phyloP scores from a whole-genome alignment of 2,797 vertebrate species.

The Arnoldichthys spilopterus region DNA sequence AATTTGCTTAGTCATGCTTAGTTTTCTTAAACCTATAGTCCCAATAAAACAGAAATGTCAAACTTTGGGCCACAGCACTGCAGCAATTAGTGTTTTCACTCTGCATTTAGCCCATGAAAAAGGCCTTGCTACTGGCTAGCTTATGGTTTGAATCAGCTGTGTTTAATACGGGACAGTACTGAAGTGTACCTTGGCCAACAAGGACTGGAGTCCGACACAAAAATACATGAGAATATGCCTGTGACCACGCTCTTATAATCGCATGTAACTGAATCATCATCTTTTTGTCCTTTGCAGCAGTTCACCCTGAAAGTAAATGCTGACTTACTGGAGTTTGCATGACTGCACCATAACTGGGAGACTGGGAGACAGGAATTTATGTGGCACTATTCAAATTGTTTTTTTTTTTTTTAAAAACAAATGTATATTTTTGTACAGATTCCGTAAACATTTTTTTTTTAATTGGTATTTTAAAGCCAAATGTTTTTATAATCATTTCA shows the following conservation, averaged over 20 bases:
- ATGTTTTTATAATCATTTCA: constrained; percentile 7
- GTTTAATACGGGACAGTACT: no score
- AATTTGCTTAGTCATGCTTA: no score
- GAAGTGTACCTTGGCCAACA: no score
- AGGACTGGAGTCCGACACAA: no score
- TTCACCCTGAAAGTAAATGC: constrained; percentile 70
- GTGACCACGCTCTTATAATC: not conserved
- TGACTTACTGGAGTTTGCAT: constrained; percentile 43
- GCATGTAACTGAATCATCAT: constrained; percentile 29
- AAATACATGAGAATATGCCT: not conserved
- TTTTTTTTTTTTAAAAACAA: constrained; percentile 3
- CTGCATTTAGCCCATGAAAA: no score
- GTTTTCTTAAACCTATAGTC: no score
- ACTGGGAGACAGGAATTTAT: not conserved
- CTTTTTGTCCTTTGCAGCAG: constrained; percentile 62
- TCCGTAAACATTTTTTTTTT: constrained; percentile 3
- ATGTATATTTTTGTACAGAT: constrained; percentile 35
- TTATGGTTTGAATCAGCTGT: no score
- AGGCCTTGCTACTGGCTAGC: no score
- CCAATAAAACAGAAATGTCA: no score
- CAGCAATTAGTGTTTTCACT: no score
- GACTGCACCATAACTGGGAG: not conserved
- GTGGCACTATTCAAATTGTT: not conserved
- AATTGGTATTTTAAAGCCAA: constrained; percentile 11
- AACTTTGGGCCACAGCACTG: no score